Evolutionary conservation across 2,888 invertebrate genomes (phyloP), one percentile per base, ranked within the genome.

Genomic region (Thereva nobilitata): DNA sequence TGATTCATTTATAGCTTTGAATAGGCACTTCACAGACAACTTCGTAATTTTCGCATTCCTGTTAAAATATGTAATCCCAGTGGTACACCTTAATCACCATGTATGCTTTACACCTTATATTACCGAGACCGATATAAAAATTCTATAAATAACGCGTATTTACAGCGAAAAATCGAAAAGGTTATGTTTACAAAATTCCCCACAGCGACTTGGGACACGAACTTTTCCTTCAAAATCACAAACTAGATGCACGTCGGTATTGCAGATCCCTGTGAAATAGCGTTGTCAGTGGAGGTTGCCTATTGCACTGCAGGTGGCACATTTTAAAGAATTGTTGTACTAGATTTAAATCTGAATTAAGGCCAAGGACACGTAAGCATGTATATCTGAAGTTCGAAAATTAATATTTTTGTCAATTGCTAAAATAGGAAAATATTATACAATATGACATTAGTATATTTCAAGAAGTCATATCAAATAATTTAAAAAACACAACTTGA

Each of bases 101-200:
- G 6, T 12, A 34, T 41, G 41, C n/a, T 23, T 35, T n/a, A 47
- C 12, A 41, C 42, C n/a, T 55, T 57, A 41, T 44, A 49, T 44
- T 38, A 41, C 6, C 8, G 34, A n/a, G 41, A 34, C 10, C 9
- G 10, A 41, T 5, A 10, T 50, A 45, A 49, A 35, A 10, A 56
- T 50, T 1, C 8, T 9, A 10, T 49, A 50, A 50, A 41, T 49
- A 41, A 55, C 45, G 44, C 57, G 57, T 64, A 64, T 57, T 50
- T 55, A 53, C 64, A 59, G 69, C 42, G 54, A 64, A 69, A 69
- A 59, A 64, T 64, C 50, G 56, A 67, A 67, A 67, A 69, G 69
- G 69, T 69, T 69, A 69, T 69, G 69, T 69, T 69, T 69, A 69
- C 69, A 64, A 64, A 55, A 57, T 66, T 66, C 63, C 41, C 53